These are phyloP conservation scores for Bufo bufo DNA, from an alignment of 2,113 vertebrate genomes.

Conservation along the genomic window DNA sequence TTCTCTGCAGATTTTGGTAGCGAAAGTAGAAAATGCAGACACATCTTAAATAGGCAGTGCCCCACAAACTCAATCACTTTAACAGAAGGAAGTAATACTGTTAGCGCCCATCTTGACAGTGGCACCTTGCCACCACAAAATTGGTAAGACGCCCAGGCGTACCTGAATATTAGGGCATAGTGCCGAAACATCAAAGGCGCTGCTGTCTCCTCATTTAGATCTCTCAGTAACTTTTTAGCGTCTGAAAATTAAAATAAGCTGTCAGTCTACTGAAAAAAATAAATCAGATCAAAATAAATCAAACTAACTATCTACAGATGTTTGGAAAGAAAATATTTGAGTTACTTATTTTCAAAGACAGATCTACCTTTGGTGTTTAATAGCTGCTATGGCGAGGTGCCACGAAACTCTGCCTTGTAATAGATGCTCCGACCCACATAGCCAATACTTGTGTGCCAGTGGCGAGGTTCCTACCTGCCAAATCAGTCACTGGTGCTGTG, in stretches of 20 bases:
- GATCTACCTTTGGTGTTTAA: conserved; percentile 64
- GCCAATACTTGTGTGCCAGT: neutral
- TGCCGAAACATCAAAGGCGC: conserved; percentile 65
- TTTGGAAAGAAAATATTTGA: conserved; percentile 73
- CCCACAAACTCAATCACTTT: conserved; percentile 48
- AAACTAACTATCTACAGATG: conserved; percentile 77
- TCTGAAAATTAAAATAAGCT: conserved; percentile 74
- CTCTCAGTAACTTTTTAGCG: conserved; percentile 66
- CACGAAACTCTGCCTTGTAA: conserved; percentile 53
- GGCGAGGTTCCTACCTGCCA: neutral
- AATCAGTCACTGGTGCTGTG: neutral
- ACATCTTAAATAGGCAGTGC: conserved; percentile 52
- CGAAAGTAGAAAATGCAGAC: conserved; percentile 1
- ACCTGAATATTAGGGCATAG: conserved; percentile 57
- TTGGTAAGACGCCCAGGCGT: conserved; percentile 56
- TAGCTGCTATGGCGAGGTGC: conserved; percentile 45
- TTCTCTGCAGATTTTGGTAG: neutral
- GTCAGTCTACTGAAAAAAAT: conserved; percentile 67
- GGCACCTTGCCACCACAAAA: neutral
- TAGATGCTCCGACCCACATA: neutral
- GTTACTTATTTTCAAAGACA: conserved; percentile 66
- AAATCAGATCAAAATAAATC: conserved; percentile 76
- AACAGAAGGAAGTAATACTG: conserved; percentile 60
- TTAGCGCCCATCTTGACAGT: conserved; percentile 33
- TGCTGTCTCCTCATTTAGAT: conserved; percentile 57